Evolutionary conservation across 2,888 invertebrate species (phyloP), one percentile per base, ranked within the genome.

Genomic region (Dolichomitus sp.): DNA sequence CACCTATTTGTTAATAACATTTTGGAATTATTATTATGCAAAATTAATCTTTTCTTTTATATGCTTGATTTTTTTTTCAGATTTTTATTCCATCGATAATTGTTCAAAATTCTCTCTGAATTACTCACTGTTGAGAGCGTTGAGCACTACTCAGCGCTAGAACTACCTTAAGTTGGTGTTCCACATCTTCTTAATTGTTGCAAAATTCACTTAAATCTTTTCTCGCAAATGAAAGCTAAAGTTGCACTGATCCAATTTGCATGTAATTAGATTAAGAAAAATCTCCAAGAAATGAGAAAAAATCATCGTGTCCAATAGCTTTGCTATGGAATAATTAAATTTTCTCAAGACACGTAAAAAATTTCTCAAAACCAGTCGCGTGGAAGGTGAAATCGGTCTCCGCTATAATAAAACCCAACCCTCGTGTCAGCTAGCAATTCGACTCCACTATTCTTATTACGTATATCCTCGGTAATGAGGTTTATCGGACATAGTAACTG

Each of bases 401-500:
- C 14, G 54, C 9, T 7, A 37, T 30, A 12, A 40, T 14, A n/a
- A 37, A 52, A 52, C 68, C 12, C 37, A 59, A 65, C 12, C 63
- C 48, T 70, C 78, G 70, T 78, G 70, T 48, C 63, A 19, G 37
- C 30, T 30, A 33, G 66, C 59, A 68, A 68, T 80, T 54, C 27
- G 9, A 19, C 19, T 17, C 61, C 45, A 52, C 69, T 12, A 70
- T 79, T 70, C 37, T 82, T 75, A 65, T 50, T 70, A 54, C 63
- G 57, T 61, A 40, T 70, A 69, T 33, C 17, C 27, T 11, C 42
- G 65, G 57, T 75, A 82, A 82, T 84, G 83, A 84, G 84, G 76
- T 83, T 83, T 82, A 85, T 83, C 76, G 84, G 61, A 40, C 83
- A 52, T 12, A 42, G 68, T 80, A 85, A 86, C 57, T 86, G 83